Base-by-base conservation (phyloP, 2,888 invertebrate species). In the Caenorhabditis sp. region DNA sequence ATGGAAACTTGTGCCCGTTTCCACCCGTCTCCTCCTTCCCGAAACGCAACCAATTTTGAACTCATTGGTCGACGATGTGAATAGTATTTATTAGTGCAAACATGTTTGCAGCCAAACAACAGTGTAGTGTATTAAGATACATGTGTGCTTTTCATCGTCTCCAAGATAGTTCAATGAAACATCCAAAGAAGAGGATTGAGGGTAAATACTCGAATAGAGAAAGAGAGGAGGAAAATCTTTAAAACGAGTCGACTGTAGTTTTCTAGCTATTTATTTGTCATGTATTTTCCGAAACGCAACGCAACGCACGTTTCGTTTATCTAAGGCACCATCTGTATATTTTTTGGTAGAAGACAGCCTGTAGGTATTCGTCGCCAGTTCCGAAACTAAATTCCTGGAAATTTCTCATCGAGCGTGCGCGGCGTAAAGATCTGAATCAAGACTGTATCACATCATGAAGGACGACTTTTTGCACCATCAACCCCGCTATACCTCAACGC, bases 101-200 rank as follows among this genome's bases (percentile, higher is more conserved):
- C 32, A 32, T 51, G 51, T 51, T n/a, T n/a, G n/a, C n/a, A n/a
- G n/a, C n/a, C n/a, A n/a, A n/a, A 35, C 56, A 35, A 56, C 56
- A 56, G 5, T 56, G 56, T 56, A 3, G 28, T 15, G 15, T n/a
- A n/a, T n/a, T 8, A 40, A 15, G 40, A 55, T 55, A 26, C 22
- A 24, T 24, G 51, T 55, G 55, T 55, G 55, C 22, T n/a, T 28
- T 55, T 55, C 55, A 26, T 4, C 55, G 13, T n/a, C 15, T 24
- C 32, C 60, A 24, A 40, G 40, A 60, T 11, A 40, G 60, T 60
- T 24, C 60, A 60, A 4, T 24, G 60, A 40, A 60, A 60, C 60
- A 60, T 22, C 32, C 35, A 37, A 18, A 18, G 18, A 58, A 20
- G 58, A 58, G 2, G 37, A 58, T 18, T 5, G 40, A 40, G 53